Conservation (phyloP, 2,888 invertebrate species). For the Heliconius ethilla region DNA sequence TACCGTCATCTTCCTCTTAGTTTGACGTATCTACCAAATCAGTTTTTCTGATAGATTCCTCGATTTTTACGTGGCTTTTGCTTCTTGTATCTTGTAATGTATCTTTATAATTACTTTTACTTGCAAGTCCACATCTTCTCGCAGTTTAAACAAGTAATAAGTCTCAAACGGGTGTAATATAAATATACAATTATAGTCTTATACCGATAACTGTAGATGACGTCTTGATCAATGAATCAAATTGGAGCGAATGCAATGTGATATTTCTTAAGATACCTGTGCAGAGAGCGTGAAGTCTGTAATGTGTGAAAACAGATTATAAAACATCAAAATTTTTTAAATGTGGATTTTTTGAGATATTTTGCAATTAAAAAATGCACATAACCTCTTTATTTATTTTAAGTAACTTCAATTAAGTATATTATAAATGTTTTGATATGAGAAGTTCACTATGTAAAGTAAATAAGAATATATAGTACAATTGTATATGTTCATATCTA, state of each 20-base stretch:
- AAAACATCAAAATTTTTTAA: constrained; percentile 26
- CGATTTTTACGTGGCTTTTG: not conserved
- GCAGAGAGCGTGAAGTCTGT: constrained; percentile 65
- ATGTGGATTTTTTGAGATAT: constrained; percentile 1
- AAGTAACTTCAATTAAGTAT: not conserved
- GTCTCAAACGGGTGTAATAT: not conserved
- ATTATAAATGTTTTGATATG: not conserved
- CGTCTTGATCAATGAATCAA: constrained; percentile 38
- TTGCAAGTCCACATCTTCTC: not conserved
- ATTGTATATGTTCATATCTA: no score
- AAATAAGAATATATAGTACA: no score
- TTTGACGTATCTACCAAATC: not conserved
- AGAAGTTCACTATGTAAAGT: not conserved
- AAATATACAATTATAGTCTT: not conserved
- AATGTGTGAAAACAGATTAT: constrained; percentile 37
- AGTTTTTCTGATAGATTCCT: not conserved
- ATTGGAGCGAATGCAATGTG: constrained; percentile 42
- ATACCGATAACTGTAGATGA: constrained; percentile 34
- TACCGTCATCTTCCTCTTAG: not conserved
- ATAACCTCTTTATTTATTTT: constrained; percentile 21
- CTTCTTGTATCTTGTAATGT: not conserved
- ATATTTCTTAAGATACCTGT: constrained; percentile 58
- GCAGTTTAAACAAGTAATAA: not conserved
- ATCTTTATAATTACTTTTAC: not conserved
- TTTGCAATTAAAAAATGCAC: constrained; percentile 27